Conservation (phyloP, 2,113 vertebrate genomes). For the Oreocharis arfaki region DNA sequence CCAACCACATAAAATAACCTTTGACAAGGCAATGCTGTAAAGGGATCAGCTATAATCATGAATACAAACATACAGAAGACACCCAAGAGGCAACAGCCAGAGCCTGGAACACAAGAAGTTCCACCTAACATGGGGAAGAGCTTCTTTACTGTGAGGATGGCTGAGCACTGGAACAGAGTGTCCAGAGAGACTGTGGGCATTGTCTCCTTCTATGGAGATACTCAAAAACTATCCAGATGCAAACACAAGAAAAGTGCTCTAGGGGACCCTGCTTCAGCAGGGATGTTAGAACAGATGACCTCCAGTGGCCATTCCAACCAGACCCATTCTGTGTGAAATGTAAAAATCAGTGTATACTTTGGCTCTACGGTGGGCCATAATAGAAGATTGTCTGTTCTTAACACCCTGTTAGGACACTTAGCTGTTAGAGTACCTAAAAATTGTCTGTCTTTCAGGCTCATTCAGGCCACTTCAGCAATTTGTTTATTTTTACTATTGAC, state of each 20-base stretch:
- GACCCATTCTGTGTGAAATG: neutral
- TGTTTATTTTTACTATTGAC: neutral
- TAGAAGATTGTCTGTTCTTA: neutral
- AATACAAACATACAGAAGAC: neutral
- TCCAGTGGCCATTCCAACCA: neutral
- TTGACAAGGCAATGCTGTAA: neutral
- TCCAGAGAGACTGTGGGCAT: neutral
- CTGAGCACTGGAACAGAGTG: neutral
- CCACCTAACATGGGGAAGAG: neutral
- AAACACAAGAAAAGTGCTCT: rapidly evolving
- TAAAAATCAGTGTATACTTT: neutral
- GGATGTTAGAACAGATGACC: neutral
- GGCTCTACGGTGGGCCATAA: neutral
- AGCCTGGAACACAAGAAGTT: neutral
- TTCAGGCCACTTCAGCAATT: neutral
- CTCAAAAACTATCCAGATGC: neutral
- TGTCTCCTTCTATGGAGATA: neutral
- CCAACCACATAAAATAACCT: neutral
- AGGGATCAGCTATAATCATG: neutral
- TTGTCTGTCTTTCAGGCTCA: neutral
- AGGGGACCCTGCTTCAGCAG: too few species aligned
- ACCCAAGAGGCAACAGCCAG: neutral
- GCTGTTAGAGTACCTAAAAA: neutral
- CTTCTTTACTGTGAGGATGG: neutral
- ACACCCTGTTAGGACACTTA: neutral